These are phyloP conservation scores for Apis cerana DNA, from an alignment of 1,140 invertebrate species.

Conservation along the genomic window DNA sequence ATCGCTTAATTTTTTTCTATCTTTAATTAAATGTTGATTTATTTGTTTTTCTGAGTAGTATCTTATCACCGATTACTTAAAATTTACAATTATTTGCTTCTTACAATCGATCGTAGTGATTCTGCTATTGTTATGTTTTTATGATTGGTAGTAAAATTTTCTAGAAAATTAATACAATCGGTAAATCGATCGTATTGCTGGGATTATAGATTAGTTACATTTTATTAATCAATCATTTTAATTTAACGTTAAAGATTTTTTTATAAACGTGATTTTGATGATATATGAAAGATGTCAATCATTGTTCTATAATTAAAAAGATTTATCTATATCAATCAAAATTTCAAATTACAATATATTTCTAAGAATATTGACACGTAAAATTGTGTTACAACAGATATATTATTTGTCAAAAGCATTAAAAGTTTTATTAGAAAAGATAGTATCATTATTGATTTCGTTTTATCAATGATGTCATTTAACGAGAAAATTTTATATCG, in stretches of 20 bases:
- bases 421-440: neutral
- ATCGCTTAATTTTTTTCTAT: neutral
- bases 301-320: neutral
- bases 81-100: neutral
- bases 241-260: too few species aligned
- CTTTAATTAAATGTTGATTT: neutral
- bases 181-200: neutral
- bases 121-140: neutral
- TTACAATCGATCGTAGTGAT: neutral
- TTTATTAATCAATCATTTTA: neutral
- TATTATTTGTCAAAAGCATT: neutral
- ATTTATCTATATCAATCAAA: neutral
- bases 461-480: conserved; percentile 16
- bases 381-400: neutral
- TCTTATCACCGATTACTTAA: neutral
- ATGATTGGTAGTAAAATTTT: neutral
- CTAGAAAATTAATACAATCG: neutral
- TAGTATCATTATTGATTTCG: neutral
- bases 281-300: neutral
- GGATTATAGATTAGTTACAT: neutral
- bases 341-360: neutral
- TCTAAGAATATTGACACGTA: neutral
- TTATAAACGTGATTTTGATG: neutral
- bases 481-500: neutral
- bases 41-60: neutral